Evolutionary conservation across 2,797 vertebrate genomes (phyloP), one percentile per base, ranked within the genome.

Genomic region (Gadopsis bispinosus): DNA sequence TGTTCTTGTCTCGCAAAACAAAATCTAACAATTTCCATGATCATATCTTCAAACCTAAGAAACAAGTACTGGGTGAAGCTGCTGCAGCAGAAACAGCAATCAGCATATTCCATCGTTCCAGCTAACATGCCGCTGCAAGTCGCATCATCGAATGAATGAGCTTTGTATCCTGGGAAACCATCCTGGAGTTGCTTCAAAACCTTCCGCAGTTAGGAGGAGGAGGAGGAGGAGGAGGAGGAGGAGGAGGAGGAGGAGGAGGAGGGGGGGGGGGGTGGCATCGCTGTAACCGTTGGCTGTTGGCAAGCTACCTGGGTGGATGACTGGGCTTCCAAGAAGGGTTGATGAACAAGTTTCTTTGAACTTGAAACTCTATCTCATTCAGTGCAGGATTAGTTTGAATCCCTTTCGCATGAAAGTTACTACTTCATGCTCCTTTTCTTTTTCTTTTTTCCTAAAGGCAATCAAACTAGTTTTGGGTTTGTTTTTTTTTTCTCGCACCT

Each of bases 51-150:
- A 43, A 4, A 22, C 41, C 43, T 22, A 10, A 53, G 3, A 50
- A 59, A 37, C 16, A 35, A 50, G 20, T 6, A 13, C 48, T 29
- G 35, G 33, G 31, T 69, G 53, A 70, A 67, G 58, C 33, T 26
- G 1, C n/a, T 60, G 26, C 60, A 39, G 60, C 22, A 77, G 55
- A 51, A 56, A 69, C 29, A 31, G 37, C 12, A n/a, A 51, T 69
- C 59, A 33, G 10, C 43, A 54, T 69, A 69, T 67, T 65, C 41
- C 8, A 13, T 71, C 17, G 35, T 62, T 73, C 71, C 31, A 60
- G 20, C 64, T 75, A 84, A 88, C 91, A 80, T 71, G 90, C 81
- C 4, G 3, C 65, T 53, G 82, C 90, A 93, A 43, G 88, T 80
- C 77, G 3, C 48, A 50, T 64, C 33, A 39, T 47, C 12, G 5